Conservation (phyloP, 2,888 invertebrate species). For the Schizotus pectinicornis region DNA sequence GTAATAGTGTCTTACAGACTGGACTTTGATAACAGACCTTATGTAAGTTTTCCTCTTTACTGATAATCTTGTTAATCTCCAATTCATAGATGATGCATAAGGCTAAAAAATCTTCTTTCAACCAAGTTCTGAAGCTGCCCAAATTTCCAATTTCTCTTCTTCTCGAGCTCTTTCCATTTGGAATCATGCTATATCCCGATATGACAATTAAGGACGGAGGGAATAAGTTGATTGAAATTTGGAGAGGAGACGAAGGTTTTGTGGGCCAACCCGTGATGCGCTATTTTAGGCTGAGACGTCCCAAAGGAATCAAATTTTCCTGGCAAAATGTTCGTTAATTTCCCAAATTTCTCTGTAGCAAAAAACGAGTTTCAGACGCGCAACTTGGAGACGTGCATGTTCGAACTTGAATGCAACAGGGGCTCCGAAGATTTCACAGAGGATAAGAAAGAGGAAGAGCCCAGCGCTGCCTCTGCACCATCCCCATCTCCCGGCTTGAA, state of each 20-base stretch:
- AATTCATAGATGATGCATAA: conserved; percentile 43
- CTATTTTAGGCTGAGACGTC: conserved; percentile 77
- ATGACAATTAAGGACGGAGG: conserved; percentile 81
- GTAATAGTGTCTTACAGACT: conserved; percentile 73
- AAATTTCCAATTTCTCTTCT: conserved; percentile 72
- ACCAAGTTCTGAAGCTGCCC: conserved; percentile 55
- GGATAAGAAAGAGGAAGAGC: conserved; percentile 27
- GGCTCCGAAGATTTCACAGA: conserved; percentile 55
- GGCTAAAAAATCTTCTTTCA: conserved; percentile 35
- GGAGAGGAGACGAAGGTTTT: conserved; percentile 67
- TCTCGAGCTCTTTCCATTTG: conserved; percentile 85
- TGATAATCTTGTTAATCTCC: background rate
- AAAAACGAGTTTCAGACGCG: conserved; percentile 63
- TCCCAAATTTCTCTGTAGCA: background rate
- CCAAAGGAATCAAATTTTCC: conserved; percentile 77
- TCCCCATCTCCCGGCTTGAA: conserved; percentile 62
- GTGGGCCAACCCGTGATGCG: conserved; percentile 71
- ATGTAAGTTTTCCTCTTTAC: conserved; percentile 61
- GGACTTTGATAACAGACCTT: conserved; percentile 84
- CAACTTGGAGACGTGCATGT: conserved; percentile 79
- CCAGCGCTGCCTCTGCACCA: conserved; percentile 1
- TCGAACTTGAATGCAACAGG: conserved; percentile 78
- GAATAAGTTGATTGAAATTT: conserved; percentile 74
- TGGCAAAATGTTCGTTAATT: conserved; percentile 76
- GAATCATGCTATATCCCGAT: conserved; percentile 74